These are phyloP conservation scores for Odontocerum albicorne DNA, from an alignment of 2,888 invertebrate species.

Conservation along the genomic window DNA sequence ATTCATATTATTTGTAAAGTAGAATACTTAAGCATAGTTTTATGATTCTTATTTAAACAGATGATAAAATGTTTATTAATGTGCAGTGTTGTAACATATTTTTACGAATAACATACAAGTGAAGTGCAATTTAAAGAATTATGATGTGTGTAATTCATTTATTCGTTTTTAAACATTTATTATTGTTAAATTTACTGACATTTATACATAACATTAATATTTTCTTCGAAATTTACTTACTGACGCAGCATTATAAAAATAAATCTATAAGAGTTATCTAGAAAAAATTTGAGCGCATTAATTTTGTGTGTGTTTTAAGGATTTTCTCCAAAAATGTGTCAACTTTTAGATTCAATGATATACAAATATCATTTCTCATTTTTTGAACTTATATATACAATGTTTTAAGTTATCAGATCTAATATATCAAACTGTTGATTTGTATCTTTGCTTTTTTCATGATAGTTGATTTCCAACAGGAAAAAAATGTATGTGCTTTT, in stretches of 20 bases:
- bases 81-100: conserved; percentile 9
- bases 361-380: no score
- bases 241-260: conserved; percentile 8
- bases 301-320: not conserved
- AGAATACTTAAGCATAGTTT: no score
- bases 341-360: no score
- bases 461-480: no score
- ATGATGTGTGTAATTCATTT: not conserved
- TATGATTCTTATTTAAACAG: no score
- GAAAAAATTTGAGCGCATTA: conserved; percentile 19
- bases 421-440: no score
- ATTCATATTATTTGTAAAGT: no score
- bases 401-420: no score
- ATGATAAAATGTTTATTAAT: conserved; percentile 10
- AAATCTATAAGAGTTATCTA: conserved; percentile 17
- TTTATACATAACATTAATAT: conserved; percentile 3
- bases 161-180: not conserved
- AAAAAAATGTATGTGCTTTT: no score
- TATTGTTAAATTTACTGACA: conserved; percentile 12
- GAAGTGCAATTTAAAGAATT: conserved; percentile 10
- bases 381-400: no score
- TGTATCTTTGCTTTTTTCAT: no score
- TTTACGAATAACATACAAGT: conserved; percentile 7
- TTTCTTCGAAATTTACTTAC: conserved; percentile 19
- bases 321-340: no score